Percentiles rank a stretch among this genome's conserved stretches.
phyloP scores from a whole-genome alignment of 2,113 vertebrate genomes.

The Eulacestoma nigropectus region DNA sequence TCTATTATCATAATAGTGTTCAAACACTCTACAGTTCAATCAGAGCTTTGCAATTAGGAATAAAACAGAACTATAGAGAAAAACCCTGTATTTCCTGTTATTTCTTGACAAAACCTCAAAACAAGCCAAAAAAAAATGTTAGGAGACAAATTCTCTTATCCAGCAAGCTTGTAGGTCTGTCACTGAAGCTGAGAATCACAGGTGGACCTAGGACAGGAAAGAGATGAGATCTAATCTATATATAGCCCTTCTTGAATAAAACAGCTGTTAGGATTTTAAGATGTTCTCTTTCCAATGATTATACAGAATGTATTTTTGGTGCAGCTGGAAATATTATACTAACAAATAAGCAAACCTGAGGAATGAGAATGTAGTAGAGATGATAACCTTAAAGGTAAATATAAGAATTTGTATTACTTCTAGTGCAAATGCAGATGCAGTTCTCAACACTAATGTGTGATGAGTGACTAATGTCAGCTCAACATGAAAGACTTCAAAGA shows the following conservation, averaged over 20 bases:
- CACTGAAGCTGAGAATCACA: background rate
- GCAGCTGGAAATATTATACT: background rate
- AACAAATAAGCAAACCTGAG: background rate
- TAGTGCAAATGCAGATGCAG: background rate
- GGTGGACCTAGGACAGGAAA: background rate
- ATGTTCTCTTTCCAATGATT: background rate
- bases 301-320: slow-evolving; percentile 7
- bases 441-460: background rate
- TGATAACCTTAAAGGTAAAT: background rate
- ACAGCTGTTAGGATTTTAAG: background rate
- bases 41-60: background rate
- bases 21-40: background rate
- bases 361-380: background rate
- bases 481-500: background rate
- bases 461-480: background rate
- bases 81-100: background rate
- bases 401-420: background rate
- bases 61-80: background rate
- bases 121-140: rapidly evolving
- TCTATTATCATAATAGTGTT: background rate
- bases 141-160: background rate
- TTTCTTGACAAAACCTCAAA: background rate
- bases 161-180: background rate
- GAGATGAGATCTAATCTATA: background rate
- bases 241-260: background rate